Percentiles rank a stretch among this genome's conserved stretches.
phyloP scores from a whole-genome alignment of 2,113 vertebrate species.

The Gallinago undulata region DNA sequence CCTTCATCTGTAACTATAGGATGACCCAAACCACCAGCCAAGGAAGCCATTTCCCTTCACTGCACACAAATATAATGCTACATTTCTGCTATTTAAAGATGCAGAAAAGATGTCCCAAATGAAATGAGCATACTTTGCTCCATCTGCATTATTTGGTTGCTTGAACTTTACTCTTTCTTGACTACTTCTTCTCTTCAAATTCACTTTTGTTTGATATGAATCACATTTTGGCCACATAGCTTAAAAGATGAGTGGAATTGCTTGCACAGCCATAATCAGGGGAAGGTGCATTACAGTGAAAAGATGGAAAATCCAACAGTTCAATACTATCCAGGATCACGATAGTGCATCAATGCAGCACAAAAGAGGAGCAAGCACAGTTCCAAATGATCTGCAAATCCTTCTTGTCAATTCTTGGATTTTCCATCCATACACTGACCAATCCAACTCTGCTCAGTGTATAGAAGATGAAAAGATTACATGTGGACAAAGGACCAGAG shows the following conservation, averaged over 20 bases:
- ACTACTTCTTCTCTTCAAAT: neutral
- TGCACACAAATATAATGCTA: neutral
- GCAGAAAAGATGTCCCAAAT: neutral
- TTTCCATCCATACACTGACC: neutral
- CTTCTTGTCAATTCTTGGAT: neutral
- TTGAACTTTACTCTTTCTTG: neutral
- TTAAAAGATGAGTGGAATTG: neutral
- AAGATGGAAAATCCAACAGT: neutral
- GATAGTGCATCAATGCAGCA: neutral
- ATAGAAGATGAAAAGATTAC: neutral
- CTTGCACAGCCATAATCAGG: neutral
- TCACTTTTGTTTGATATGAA: neutral
- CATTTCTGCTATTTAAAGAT: neutral
- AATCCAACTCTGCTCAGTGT: neutral
- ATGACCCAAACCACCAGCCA: neutral
- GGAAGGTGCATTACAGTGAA: neutral
- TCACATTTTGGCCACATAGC: neutral
- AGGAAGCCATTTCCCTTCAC: neutral
- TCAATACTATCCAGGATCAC: neutral
- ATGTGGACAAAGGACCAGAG: neutral
- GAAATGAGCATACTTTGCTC: neutral
- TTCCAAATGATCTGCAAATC: neutral
- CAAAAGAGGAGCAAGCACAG: neutral
- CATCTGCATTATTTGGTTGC: neutral
- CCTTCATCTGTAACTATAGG: neutral